phyloP scores from a whole-genome alignment of 30 jellyfish, hydroid and myxozoan genomes.

The Catostylus mosaicus region DNA sequence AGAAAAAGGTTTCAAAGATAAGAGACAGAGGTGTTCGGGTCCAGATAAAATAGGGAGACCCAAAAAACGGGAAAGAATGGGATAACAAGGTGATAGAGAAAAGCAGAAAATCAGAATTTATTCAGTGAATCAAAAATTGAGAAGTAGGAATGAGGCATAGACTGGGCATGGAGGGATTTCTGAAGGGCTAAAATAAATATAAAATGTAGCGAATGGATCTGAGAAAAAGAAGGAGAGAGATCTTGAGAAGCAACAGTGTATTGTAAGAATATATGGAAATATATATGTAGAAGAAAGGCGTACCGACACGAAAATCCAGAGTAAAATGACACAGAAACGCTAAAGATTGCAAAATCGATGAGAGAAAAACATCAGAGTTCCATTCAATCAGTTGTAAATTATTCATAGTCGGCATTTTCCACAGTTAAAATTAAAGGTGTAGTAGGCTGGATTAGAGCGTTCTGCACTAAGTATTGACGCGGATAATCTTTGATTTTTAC shows the following conservation, averaged over 20 bases:
- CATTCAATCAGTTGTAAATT: conserved; percentile 31
- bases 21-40: no score
- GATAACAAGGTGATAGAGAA: no score
- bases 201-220: background rate
- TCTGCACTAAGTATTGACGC: conserved; percentile 25
- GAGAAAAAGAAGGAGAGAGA: background rate
- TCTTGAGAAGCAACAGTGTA: conserved; percentile 1
- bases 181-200: background rate
- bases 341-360: conserved; percentile 47
- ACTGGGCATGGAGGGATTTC: no score
- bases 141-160: no score
- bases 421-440: conserved; percentile 35
- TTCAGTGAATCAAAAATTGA: no score
- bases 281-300: background rate
- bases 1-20: no score
- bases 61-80: no score
- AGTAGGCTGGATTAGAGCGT: conserved; percentile 43
- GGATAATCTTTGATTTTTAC: conserved; percentile 36
- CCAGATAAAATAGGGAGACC: no score
- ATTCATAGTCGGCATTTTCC: conserved; percentile 65
- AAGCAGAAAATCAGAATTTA: no score
- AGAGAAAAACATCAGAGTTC: conserved; percentile 45
- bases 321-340: conserved; percentile 39
- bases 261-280: background rate
- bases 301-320: conserved; percentile 15